Percentiles rank a stretch among this genome's conserved stretches.
Evolutionary conservation across 2,113 vertebrate genomes (phyloP).

Genomic region (Hydrochoerus hydrochaeris): DNA sequence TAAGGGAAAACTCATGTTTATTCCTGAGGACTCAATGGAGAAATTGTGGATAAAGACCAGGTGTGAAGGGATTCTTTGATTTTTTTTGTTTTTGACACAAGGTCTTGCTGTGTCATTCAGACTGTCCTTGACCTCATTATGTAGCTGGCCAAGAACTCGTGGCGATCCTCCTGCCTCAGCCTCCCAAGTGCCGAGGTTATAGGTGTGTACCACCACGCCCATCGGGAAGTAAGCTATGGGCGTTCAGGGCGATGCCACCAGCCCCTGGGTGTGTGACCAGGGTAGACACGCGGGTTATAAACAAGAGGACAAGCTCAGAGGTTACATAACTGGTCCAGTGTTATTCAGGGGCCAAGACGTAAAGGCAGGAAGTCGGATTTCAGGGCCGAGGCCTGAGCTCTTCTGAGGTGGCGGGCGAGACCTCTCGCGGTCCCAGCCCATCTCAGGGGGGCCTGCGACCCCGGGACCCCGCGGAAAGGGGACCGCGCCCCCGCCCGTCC

Average conservation of each 20-base stretch:
- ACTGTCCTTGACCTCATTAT: neutral
- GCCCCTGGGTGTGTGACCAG: neutral
- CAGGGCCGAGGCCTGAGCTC: neutral
- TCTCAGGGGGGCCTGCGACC: too few species aligned
- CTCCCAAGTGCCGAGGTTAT: neutral
- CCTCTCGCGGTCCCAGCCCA: too few species aligned
- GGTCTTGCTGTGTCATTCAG: neutral
- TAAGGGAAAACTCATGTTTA: neutral
- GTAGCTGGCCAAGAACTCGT: neutral
- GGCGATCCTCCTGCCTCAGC: neutral
- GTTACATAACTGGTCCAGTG: neutral
- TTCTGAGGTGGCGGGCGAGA: neutral
- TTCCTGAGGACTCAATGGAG: neutral
- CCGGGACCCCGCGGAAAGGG: too few species aligned
- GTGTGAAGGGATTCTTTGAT: neutral
- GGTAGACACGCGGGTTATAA: neutral
- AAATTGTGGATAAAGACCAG: neutral
- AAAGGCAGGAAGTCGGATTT: neutral
- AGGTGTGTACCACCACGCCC: neutral
- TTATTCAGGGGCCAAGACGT: neutral
- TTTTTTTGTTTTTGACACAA: neutral
- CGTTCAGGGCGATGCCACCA: neutral
- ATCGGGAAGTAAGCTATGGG: neutral
- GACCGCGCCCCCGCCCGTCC: too few species aligned
- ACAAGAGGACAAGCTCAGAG: neutral